Evolutionary conservation across 2,113 vertebrate genomes (phyloP), one percentile per base, ranked within the genome.

Genomic region (Glaucomys volans): DNA sequence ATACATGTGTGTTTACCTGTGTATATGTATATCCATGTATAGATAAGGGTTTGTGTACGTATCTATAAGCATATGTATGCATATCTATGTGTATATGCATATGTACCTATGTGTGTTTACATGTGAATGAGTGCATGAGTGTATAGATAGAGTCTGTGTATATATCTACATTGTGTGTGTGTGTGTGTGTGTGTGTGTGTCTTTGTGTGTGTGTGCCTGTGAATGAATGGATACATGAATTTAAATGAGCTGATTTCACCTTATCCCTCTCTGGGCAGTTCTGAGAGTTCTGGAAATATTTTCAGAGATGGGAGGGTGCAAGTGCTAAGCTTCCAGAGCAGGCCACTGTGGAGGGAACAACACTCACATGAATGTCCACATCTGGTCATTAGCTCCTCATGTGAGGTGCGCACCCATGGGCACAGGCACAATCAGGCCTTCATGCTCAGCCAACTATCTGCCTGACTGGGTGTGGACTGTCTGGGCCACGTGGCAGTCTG

Each of bases 371-470:
- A 57, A 54, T 17, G 14, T 42, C 4, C 20, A 0, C 24, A 26
- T 69, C 57, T 89, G 64, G 12, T 66, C 50, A 77, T 22, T 13
- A 64, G 44, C 52, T 90, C 35, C 77, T 1, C 12, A 69, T 26
- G 3, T 0, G 5, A 64, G 74, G 14, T 8, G 2, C 54, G 42
- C 0, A 1, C 47, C 42, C 16, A 0, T 0, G 18, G 28, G 72
- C 30, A 4, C 0, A 50, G 8, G 64, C 20, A 2, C 24, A 3
- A 1, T 1, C 5, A 1, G 17, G 35, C 57, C 77, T 84, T 52
- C 32, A 0, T 0, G 3, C 16, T 22, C 9, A 17, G 32, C 67
- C 26, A 0, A 0, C 28, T 74, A 2, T 28, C 54, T 4, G 12
- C 16, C 7, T 40, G 72, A 67, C 32, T 11, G 2, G 4, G 2